Base-by-base conservation (phyloP, 2,113 vertebrate species). In the Triplophysa dalaica region DNA sequence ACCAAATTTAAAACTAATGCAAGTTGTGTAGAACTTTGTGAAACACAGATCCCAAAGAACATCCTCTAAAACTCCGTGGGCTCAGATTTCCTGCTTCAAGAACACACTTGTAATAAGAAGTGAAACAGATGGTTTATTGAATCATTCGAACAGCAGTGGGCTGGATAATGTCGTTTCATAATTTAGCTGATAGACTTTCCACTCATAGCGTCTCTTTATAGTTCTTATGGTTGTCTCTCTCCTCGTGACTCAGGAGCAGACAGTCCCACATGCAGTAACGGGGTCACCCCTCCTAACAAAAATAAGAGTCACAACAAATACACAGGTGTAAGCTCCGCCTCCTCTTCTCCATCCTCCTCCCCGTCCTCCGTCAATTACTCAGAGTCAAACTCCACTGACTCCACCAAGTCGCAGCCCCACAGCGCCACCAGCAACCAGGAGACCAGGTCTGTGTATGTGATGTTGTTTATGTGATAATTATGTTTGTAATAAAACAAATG, bases 361-460 rank as follows among this genome's bases (percentile, higher is more conserved):
- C 97, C 97, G 62, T 98, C 97, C 77, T 99, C 97, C 24, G 91
- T 97, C 91, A 98, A 98, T 92, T 98, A 97, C 90, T 98, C 97
- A 0, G 96, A 99, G 89, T 98, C 97, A 88, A 99, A 99, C 92
- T 98, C 95, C 88, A 97, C 96, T 67, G 96, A 98, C 91, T 99
- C 97, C 85, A 98, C 96, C 84, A 98, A 98, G 93, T 97, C 96
- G 85, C 97, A 98, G 91, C 96, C 95, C 64, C 96, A 98, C 92
- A 98, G 96, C 88, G 93, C 95, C 91, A 95, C 96, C 24, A 98
- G 96, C 94, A 95, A 95, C 89, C 97, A 99, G 90, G 97, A 99
- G 90, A 98, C 96, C 90, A 98, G 97, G 97, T 99, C 70, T 69
- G 75, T 62, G 54, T 26, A 22, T 43, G 13, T 65, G 70, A 4